Evolutionary conservation across 2,888 invertebrate species (phyloP), one percentile per base, ranked within the genome.

Genomic region (Lysandra coridon): DNA sequence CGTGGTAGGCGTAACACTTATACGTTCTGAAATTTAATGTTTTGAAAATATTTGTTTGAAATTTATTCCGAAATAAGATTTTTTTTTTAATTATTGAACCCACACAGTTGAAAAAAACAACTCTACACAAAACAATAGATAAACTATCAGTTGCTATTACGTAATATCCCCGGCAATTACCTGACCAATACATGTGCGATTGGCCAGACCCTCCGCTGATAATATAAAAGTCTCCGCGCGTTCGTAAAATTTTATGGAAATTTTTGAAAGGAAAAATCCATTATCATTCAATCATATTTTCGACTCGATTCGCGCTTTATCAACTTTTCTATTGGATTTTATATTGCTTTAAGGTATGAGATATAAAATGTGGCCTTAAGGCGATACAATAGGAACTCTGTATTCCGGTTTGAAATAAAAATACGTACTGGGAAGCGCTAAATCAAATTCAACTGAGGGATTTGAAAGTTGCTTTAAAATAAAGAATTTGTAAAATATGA

Each of bases 251-350:
- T 76, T 76, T 57, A 76, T 76, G 76, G 53, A 33, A 53, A 49
- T 17, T 74, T 57, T 75, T 76, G 53, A 76, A 75, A 49, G 75
- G 75, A 49, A 76, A 76, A 76, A 76, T 57, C 76, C 57, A 76
- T 76, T 57, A 76, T 53, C 53, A 53, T 76, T 76, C 57, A 53
- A 76, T 76, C 53, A 76, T 57, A 76, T 76, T 69, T 69, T 69
- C 69, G 33, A 37, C 33, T 69, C 69, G 69, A 69, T 69, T 69
- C 69, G 33, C 69, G 69, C 69, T 69, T 69, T 69, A 69, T 69
- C 69, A 69, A 69, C 33, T 69, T 37, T 69, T 37, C 69, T 69
- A 69, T 69, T 69, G 69, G 69, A 69, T 69, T 69, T 69, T 69
- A 69, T 69, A 69, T 69, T 69, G 69, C 69, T 69, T 37, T 69